A percentile compares a stretch with the other conserved stretches of the same genome.
These are phyloP conservation scores for Syrphus vitripennis DNA, from an alignment of 2,888 invertebrate species.

Conservation along the genomic window DNA sequence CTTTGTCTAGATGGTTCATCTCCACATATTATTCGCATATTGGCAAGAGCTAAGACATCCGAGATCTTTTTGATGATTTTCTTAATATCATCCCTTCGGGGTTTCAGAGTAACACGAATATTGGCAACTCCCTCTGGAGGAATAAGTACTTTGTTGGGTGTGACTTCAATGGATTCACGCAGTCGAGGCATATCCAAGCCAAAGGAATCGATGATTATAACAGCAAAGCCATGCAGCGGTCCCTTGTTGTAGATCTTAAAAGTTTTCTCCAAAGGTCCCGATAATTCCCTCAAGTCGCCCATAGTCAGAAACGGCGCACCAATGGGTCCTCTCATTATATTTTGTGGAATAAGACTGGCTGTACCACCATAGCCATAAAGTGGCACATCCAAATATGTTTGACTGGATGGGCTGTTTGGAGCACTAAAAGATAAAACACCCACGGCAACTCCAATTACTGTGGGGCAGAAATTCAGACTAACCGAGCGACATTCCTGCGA, in stretches of 20 bases:
- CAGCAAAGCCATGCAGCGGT: slow-evolving; percentile 82
- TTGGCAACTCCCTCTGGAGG: slow-evolving; percentile 79
- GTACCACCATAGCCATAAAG: slow-evolving; percentile 85
- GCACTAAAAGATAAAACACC: slow-evolving; percentile 83
- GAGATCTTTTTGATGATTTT: slow-evolving; percentile 78
- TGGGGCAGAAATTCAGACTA: slow-evolving; percentile 83
- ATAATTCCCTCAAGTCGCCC: slow-evolving; percentile 82
- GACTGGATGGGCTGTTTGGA: slow-evolving; percentile 74
- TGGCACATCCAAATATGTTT: slow-evolving; percentile 75
- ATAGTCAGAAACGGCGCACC: slow-evolving; percentile 84
- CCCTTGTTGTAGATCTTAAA: slow-evolving; percentile 83
- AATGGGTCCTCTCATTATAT: slow-evolving; percentile 83
- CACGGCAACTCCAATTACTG: slow-evolving; percentile 82
- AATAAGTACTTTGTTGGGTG: slow-evolving; percentile 81
- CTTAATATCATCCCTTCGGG: slow-evolving; percentile 81
- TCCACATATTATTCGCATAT: slow-evolving; percentile 81
- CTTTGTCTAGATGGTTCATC: slow-evolving; percentile 82
- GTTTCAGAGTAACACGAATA: slow-evolving; percentile 81
- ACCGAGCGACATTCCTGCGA: slow-evolving; percentile 83
- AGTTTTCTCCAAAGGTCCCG: slow-evolving; percentile 80
- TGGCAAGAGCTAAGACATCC: slow-evolving; percentile 81
- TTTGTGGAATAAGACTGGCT: slow-evolving; percentile 82
- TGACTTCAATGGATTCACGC: slow-evolving; percentile 77
- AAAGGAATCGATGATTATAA: slow-evolving; percentile 76
- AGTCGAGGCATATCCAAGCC: slow-evolving; percentile 77